Conservation (phyloP, 2,797 vertebrate genomes). For the Propithecus perrieri region DNA sequence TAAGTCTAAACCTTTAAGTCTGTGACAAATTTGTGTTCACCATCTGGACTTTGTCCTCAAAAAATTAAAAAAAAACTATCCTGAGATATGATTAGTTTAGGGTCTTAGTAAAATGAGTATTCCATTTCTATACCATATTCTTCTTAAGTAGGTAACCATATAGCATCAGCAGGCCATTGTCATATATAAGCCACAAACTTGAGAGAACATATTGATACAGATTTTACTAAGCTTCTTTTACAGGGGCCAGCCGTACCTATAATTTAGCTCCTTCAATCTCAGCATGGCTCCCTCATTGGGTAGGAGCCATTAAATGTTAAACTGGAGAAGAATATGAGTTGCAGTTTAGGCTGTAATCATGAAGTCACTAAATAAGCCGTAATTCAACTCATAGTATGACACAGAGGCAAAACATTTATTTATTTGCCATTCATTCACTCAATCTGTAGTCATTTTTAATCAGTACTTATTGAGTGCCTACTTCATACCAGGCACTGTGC, state of each 20-base stretch:
- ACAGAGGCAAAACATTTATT: not conserved
- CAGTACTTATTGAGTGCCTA: not conserved
- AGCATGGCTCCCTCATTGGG: not conserved
- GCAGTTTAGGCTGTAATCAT: not conserved
- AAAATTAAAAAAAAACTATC: conserved; percentile 8
- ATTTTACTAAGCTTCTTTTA: not conserved
- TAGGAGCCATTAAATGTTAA: not conserved
- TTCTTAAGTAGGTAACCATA: not conserved
- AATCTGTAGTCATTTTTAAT: not conserved
- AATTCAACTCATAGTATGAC: not conserved
- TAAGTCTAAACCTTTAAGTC: conserved; percentile 38
- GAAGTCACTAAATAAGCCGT: not conserved
- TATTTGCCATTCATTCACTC: conserved; percentile 3
- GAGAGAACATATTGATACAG: conserved; percentile 9
- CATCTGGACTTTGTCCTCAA: not conserved
- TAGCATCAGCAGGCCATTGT: not conserved
- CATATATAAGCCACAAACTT: conserved; percentile 9
- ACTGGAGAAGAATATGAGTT: not conserved
- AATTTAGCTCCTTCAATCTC: not conserved
- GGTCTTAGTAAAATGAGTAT: not conserved
- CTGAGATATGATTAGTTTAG: conserved; percentile 25
- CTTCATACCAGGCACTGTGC: not conserved
- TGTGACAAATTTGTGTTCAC: not conserved
- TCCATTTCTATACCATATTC: too few species aligned
- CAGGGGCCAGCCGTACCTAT: not conserved